Base-by-base conservation (phyloP, 2,888 invertebrate genomes). In the Tuta absoluta region DNA sequence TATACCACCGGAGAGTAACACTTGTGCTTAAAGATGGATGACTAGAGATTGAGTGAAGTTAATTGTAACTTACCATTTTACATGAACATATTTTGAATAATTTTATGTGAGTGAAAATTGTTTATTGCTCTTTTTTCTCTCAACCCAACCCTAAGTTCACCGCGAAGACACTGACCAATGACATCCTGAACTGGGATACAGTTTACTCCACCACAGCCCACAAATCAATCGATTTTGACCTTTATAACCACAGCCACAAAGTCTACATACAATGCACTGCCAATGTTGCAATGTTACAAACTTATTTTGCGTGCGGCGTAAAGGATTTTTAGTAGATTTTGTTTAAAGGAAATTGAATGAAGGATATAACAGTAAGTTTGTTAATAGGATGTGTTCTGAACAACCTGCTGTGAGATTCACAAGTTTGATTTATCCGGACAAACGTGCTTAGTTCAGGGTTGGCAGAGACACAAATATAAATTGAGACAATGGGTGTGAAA, bases 121-220 rank as follows among this genome's bases (percentile, higher is more conserved):
- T 33, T 33, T 33, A 8, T 19, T 21, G 12, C 56, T 17, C 14
- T 17, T 28, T 23, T 53, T 53, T 53, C 23, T 12, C 1, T 21
- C 66, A 68, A 75, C 77, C 77, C 82, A 82, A 75, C 84, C 81
- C 86, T 87, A 33, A 84, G 72, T 76, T 73, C 71, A 74, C 69
- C 75, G 69, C 74, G 80, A 83, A 83, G 87, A 86, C 86, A 87
- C 86, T 87, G 86, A 87, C 80, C 83, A 86, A 87, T 87, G 85
- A 84, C 86, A 86, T 87, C 85, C 85, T 86, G 72, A 56, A 71
- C 72, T 78, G 75, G 77, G 74, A 76, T 81, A 82, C 81, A 85
- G 82, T 85, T 81, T 24, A 51, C 19, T 45, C 65, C 59, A 51
- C 21, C 48, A 58, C 59, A 37, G 0, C 23, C 51, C 58, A 7